Evolutionary conservation across 2,113 vertebrate genomes (phyloP).

Genomic region (Microtus ochrogaster): DNA sequence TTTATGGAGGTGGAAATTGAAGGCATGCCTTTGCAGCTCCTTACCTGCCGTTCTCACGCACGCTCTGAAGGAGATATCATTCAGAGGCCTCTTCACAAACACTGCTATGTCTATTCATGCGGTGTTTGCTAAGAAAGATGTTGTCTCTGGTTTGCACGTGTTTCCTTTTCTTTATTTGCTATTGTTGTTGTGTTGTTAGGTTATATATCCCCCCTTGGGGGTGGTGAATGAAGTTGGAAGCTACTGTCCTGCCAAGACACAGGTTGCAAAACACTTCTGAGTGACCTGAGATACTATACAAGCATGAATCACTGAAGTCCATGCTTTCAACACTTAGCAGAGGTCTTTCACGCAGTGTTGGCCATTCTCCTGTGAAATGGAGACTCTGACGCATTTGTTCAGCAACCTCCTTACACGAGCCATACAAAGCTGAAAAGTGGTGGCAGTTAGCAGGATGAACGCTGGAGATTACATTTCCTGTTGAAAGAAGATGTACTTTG

Average conservation of each 20-base stretch:
- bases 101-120: conserved; percentile 57
- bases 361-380: conserved; percentile 14
- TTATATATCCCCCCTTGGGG: conserved; percentile 12
- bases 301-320: conserved; percentile 52
- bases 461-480: background rate
- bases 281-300: conserved; percentile 36
- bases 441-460: conserved; percentile 13
- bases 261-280: conserved; percentile 60
- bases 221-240: conserved; percentile 52
- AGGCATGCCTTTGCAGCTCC: conserved; percentile 65
- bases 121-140: conserved; percentile 40
- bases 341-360: conserved; percentile 1
- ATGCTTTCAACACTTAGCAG: conserved; percentile 50
- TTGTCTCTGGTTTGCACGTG: background rate
- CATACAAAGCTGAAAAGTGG: conserved; percentile 11
- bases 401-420: conserved; percentile 35
- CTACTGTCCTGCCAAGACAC: conserved; percentile 35
- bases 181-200: conserved; percentile 21
- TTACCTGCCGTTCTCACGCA: conserved; percentile 42
- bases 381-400: conserved; percentile 23
- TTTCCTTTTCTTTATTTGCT: conserved; percentile 35
- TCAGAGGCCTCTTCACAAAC: conserved; percentile 47
- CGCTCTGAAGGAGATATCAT: background rate
- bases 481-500: background rate
- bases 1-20: conserved; percentile 57